These are phyloP conservation scores for Elymnias hypermnestra DNA, from an alignment of 1,140 invertebrate species.

Conservation along the genomic window DNA sequence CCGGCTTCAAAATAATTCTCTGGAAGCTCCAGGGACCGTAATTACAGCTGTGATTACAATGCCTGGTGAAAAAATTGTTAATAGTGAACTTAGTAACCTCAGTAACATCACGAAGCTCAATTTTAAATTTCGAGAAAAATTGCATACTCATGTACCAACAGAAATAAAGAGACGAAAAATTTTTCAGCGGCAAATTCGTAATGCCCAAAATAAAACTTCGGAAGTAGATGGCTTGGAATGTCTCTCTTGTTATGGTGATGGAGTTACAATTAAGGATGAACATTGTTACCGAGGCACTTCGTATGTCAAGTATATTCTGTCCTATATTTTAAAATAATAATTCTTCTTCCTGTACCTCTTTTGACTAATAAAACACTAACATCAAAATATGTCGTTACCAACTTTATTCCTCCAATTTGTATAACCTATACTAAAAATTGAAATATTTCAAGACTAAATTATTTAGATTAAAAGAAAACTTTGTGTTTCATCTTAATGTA, in stretches of 20 bases:
- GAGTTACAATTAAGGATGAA: slow-evolving; percentile 18
- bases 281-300: slow-evolving; percentile 32
- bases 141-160: neutral
- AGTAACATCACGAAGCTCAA: slow-evolving; percentile 24
- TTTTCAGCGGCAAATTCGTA: slow-evolving; percentile 7
- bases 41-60: slow-evolving; percentile 28
- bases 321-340: too few species aligned
- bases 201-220: slow-evolving; percentile 1
- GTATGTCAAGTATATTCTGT: too few species aligned
- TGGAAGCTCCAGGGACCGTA: slow-evolving; percentile 20
- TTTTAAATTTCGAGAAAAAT: slow-evolving; percentile 30
- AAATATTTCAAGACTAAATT: too few species aligned
- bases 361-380: too few species aligned
- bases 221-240: slow-evolving; percentile 23
- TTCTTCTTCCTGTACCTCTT: too few species aligned
- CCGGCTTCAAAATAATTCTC: slow-evolving; percentile 27
- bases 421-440: too few species aligned
- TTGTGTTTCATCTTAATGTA: too few species aligned
- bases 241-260: slow-evolving; percentile 28
- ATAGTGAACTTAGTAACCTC: slow-evolving; percentile 30
- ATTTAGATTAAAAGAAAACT: too few species aligned
- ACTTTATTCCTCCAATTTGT: too few species aligned
- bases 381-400: too few species aligned
- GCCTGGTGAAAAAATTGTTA: slow-evolving; percentile 29
- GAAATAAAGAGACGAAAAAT: neutral